phyloP scores from a whole-genome alignment of 2,797 vertebrate genomes.

The Gambusia yucatana region DNA sequence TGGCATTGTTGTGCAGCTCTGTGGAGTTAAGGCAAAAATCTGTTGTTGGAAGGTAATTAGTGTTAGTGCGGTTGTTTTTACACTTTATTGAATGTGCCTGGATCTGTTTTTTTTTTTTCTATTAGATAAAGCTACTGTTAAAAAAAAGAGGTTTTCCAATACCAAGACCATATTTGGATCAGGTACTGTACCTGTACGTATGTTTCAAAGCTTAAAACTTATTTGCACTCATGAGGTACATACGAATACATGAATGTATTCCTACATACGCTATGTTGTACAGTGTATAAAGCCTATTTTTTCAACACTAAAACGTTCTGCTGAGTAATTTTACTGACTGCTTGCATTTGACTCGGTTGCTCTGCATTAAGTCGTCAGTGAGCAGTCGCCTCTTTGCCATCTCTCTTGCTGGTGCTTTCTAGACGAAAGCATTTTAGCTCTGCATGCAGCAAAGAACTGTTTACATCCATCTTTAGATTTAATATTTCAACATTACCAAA shows the following conservation, averaged over 20 bases:
- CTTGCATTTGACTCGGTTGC: conserved; percentile 44
- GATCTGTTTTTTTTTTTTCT: conserved; percentile 44
- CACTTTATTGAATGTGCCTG: conserved; percentile 55
- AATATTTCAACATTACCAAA: conserved; percentile 53
- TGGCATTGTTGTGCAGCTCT: conserved; percentile 77
- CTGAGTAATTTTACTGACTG: conserved; percentile 52
- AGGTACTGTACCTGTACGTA: conserved; percentile 36
- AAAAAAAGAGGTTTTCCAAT: conserved; percentile 52
- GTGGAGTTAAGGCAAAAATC: conserved; percentile 75
- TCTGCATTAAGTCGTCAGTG: conserved; percentile 29
- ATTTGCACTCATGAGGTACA: conserved; percentile 78
- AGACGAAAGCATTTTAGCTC: conserved; percentile 44
- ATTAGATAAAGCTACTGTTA: conserved; percentile 54
- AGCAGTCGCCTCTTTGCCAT: conserved; percentile 30
- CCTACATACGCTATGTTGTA: conserved; percentile 53
- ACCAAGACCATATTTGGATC: conserved; percentile 52
- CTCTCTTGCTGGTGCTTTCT: conserved; percentile 48
- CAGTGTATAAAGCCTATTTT: conserved; percentile 71
- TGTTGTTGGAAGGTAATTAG: conserved; percentile 72
- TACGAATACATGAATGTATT: conserved; percentile 73
- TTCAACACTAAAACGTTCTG: conserved; percentile 53
- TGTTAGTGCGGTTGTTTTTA: conserved; percentile 77
- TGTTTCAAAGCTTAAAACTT: conserved; percentile 44
- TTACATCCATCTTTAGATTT: conserved; percentile 50
- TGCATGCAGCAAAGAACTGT: conserved; percentile 61